Evolutionary conservation across 2,113 vertebrate genomes (phyloP).

Genomic region (Ceratotherium simum): DNA sequence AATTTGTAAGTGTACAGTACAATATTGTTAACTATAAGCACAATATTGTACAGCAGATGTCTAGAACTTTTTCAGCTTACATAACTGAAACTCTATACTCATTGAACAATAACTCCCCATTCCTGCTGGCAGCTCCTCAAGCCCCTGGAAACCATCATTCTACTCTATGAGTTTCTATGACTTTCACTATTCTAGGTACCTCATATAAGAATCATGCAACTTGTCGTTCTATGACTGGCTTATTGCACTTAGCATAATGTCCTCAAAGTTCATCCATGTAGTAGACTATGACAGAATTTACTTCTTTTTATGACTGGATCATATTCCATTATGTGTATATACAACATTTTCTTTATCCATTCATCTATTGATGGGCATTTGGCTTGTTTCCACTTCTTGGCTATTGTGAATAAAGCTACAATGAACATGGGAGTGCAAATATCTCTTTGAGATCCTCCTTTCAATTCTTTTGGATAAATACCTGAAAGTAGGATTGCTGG

Average conservation of each 20-base stretch:
- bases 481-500: not conserved
- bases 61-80: not conserved
- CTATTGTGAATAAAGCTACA: too few species aligned
- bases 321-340: not conserved
- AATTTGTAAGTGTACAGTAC: not conserved
- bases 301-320: not conserved
- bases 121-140: too few species aligned
- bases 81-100: not conserved
- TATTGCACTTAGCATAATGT: not conserved
- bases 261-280: not conserved
- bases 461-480: not conserved
- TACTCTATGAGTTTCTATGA: too few species aligned
- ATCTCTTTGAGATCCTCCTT: not conserved
- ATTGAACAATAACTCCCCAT: not conserved
- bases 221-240: not conserved
- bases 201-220: too few species aligned
- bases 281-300: too few species aligned
- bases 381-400: too few species aligned
- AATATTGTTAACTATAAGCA: not conserved
- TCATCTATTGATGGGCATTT: too few species aligned
- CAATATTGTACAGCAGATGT: not conserved
- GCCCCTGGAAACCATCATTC: too few species aligned
- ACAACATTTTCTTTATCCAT: too few species aligned
- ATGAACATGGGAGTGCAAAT: too few species aligned
- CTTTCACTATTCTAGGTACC: too few species aligned